Evolutionary conservation across 2,797 vertebrate genomes (phyloP).

Genomic region (Propithecus deckenii): DNA sequence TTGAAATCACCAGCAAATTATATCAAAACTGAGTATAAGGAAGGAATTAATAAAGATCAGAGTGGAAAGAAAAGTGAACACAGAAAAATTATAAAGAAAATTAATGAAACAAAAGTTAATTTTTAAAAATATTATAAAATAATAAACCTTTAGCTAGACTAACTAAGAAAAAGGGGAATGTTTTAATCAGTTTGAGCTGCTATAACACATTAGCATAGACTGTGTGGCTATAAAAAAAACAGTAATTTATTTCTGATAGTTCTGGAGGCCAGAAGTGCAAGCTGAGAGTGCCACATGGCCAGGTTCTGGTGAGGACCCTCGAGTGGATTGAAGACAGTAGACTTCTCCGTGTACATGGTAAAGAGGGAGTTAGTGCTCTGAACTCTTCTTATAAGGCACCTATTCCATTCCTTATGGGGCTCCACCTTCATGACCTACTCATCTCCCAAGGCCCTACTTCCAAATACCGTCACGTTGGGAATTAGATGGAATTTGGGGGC

Average conservation of each 20-base stretch:
- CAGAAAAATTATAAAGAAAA: background rate
- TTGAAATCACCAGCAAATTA: background rate
- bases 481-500: background rate
- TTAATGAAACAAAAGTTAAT: background rate
- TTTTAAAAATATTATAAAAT: background rate
- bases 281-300: background rate
- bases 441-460: background rate
- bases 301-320: background rate
- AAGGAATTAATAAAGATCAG: background rate
- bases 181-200: background rate
- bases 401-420: background rate
- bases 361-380: background rate
- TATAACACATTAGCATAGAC: background rate
- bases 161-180: background rate
- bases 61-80: background rate
- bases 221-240: background rate
- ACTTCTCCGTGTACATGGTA: background rate
- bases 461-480: background rate
- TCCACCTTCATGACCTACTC: background rate
- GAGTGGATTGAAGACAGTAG: fast-evolving
- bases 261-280: background rate
- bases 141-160: background rate
- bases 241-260: background rate
- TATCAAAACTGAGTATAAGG: background rate
- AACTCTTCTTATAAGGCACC: background rate